Evolutionary conservation across 1,140 invertebrate species (phyloP), one percentile per base, ranked within the genome.

Genomic region (Catajapyx aquilonaris): DNA sequence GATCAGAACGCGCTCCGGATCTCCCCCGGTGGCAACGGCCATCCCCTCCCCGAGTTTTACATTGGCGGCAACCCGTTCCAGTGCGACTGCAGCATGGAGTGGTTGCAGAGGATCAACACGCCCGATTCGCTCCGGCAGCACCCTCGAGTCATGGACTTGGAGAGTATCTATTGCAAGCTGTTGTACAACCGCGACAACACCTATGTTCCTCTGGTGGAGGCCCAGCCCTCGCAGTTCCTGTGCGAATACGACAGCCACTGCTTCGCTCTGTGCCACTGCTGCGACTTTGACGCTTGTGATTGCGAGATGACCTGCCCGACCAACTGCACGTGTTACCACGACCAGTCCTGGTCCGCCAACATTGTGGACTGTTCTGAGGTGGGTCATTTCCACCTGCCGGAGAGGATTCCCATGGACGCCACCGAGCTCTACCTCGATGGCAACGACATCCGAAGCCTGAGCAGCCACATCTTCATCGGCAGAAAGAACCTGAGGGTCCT

Each of bases 261-360:
- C 55, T 86, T 86, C 50, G 74, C 83, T 0, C 54, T 85, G 31
- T 91, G 86, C 52, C 80, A 88, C 45, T 91, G 86, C 56, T 91
- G 86, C 54, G 85, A 91, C 51, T 91, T 85, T 49, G 83, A 87
- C 54, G 84, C 84, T 17, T 91, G 86, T 55, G 77, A 91, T 52
- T 91, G 85, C 61, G 81, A 90, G 64, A 88, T 91, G 84, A 87
- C 78, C 16, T 91, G 86, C 50, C 86, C 86, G 16, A 70, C 69
- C 33, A 81, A 86, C 49, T 91, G 86, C 54, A 79, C 78, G 20
- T 91, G 86, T 57, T 90, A 85, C 59, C 81, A 90, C 50, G 84
- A 90, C 55, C 78, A 85, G 51, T 80, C 78, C 11, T 90, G 84
- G 81, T 76, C 76, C 20, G 80, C 81, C 7, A 91, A 91, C 55